Evolutionary conservation across 2,888 invertebrate genomes (phyloP), one percentile per base, ranked within the genome.

Genomic region (Agriotes lineatus): DNA sequence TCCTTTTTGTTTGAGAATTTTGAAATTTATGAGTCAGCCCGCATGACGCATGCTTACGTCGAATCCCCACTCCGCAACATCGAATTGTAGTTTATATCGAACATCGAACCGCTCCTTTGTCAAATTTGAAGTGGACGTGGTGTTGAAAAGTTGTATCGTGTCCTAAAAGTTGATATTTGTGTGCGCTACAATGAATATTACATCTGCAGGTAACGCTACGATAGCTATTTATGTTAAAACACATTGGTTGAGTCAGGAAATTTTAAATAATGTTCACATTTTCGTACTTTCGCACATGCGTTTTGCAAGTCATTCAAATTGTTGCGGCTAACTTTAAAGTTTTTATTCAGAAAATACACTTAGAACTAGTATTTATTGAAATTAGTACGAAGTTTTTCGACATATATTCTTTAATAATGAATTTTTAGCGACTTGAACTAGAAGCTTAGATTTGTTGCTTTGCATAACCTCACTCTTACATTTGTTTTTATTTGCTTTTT

Each of bases 141-240:
- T 16, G 25, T 16, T 30, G 22, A 44, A 25, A 52, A 52, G 48
- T 52, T 22, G 52, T 62, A 22, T 25, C 33, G 18, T 33, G 1
- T 2, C 12, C 2, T n/a, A n/a, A n/a, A n/a, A n/a, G n/a, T n/a
- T n/a, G n/a, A n/a, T n/a, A n/a, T n/a, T n/a, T n/a, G n/a, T n/a
- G n/a, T n/a, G 7, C 19, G 16, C 25, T 37, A 62, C 22, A 10
- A 63, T 63, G 63, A 63, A 86, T 84, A 86, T 88, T 68, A 88
- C 88, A 67, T 88, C 88, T 68, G 88, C 88, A 67, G 84, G 84
- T 83, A 77, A 77, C 59, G 44, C n/a, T n/a, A n/a, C n/a, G n/a
- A n/a, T n/a, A n/a, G n/a, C n/a, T n/a, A n/a, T n/a, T n/a, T n/a
- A n/a, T n/a, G n/a, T n/a, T n/a, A n/a, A n/a, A n/a, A n/a, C n/a